Evolutionary conservation across 2,113 vertebrate species (phyloP), one percentile per base, ranked within the genome.

Genomic region (Phylloscopus trochiloides): DNA sequence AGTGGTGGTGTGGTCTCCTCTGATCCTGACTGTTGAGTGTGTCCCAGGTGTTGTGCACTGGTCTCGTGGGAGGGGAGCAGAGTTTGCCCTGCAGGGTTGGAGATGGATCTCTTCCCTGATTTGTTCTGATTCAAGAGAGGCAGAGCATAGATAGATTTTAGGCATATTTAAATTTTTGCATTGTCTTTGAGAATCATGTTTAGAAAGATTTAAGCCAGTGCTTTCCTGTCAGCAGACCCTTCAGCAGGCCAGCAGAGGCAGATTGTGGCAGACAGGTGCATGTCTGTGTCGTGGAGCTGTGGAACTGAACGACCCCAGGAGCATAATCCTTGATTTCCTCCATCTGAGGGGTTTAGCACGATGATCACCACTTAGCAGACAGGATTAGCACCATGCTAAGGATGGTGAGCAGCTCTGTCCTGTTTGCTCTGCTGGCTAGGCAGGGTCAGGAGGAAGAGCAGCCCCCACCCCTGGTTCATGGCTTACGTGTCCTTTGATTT

Each of bases 1-100:
- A 8, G 8, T 16, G 45, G 17, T 61, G 26, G 0, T 14, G 21
- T 52, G 38, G 7, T 42, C 2, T 45, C 17, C 48, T 48, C 34
- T 36, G 31, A 4, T 17, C 68, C 45, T 10, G 54, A 72, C 17
- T 0, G 0, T 4, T 2, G 26, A 26, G 9, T 3, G 5, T 12
- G 17, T 52, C 38, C 61, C 45, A 1, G 19, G 43, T 17, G 36
- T 4, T 75, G 68, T 45, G 19, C 40, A 2, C 11, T 29, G 40
- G 3, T 75, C 40, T n/a, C 12, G 0, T 20, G 25, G 38, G 1
- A 34, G 48, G 9, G 29, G 25, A 57, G 16, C 8, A 19, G 10
- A 10, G 32, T 17, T 71, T 32, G 26, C 32, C 1, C 55, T 38
- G n/a, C 24, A 47, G 38, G 58, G 32, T 36, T 20, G 34, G 20